A percentile compares a stretch with the other conserved stretches of the same genome.
Evolutionary conservation across 2,888 invertebrate genomes (phyloP).

Genomic region (Ecliptopera silaceata): DNA sequence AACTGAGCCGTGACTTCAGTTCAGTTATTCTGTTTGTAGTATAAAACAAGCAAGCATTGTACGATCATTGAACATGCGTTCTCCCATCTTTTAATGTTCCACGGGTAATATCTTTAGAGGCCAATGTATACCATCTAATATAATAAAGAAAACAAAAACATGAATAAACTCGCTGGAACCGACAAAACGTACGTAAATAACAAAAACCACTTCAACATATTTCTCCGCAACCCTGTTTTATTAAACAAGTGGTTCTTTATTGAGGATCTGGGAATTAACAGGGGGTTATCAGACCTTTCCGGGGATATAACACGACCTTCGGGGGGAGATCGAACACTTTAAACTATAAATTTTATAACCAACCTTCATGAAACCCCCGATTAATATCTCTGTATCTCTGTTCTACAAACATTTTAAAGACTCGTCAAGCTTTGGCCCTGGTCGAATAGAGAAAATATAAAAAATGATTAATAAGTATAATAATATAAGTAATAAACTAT

Average conservation of each 20-base stretch:
- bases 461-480: too few relatives aligned
- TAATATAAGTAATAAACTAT: too few relatives aligned
- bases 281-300: constrained; percentile 25
- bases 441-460: too few relatives aligned
- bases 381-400: constrained; percentile 15
- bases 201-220: constrained; percentile 6
- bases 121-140: too few relatives aligned
- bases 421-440: too few relatives aligned
- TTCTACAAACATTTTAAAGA: background rate
- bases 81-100: too few relatives aligned
- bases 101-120: too few relatives aligned
- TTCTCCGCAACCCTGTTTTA: constrained; percentile 21
- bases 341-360: constrained; percentile 29
- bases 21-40: too few relatives aligned
- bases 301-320: constrained; percentile 27
- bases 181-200: background rate
- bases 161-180: background rate
- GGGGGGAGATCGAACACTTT: constrained; percentile 19
- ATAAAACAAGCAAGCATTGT: too few relatives aligned
- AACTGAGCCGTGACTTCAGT: too few relatives aligned
- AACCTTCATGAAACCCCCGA: constrained; percentile 10
- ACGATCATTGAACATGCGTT: too few relatives aligned
- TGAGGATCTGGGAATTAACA: constrained; percentile 29
- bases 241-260: constrained; percentile 26
- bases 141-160: background rate